Base-by-base conservation (phyloP, 2,797 vertebrate genomes). In the Pseudochirops corinnae region DNA sequence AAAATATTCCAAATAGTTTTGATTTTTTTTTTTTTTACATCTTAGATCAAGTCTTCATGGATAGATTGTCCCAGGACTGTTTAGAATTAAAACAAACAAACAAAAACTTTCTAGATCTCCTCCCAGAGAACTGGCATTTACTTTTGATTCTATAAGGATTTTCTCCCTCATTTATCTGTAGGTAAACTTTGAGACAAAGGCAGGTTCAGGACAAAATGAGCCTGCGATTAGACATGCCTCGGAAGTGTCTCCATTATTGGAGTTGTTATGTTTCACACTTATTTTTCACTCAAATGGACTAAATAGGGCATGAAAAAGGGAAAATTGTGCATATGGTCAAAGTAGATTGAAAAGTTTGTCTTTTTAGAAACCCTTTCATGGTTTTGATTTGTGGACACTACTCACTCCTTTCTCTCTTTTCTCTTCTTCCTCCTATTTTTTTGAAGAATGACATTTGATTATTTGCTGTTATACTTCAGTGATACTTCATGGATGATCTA, bases 401-500 rank as follows among this genome's bases (percentile, higher is more conserved):
- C 10, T 62, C 13, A 50, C 39, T 46, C 46, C 2, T 21, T 2
- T 1, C 21, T 95, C 46, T 94, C 55, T 93, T 92, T 53, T 82
- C 33, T 67, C 33, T 2, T 91, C 1, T 2, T 91, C 1, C 18
- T n/a, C 21, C 3, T 1, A 91, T 92, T 92, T 53, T 96, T 62
- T 90, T 1, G 53, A 93, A 39, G 1, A 1, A 62, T 21, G 92
- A 28, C 14, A 46, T 90, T 96, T 93, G 96, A 16, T 33, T 93
- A 92, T 90, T 67, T 13, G 0, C 33, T 74, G 94, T 50, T 31
- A 93, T 53, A 91, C 55, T 10, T 55, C 4, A 55, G 24, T 93
- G 56, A 93, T 93, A 82, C 92, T 95, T 95, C 58, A 62, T 92
- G 7, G 31, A 46, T 95, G 95, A 55, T 94, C 96, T 94, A 87